A percentile compares a stretch with the other conserved stretches of the same genome.
phyloP scores from a whole-genome alignment of 2,888 invertebrate species.

The Drosophila suboccidentalis region DNA sequence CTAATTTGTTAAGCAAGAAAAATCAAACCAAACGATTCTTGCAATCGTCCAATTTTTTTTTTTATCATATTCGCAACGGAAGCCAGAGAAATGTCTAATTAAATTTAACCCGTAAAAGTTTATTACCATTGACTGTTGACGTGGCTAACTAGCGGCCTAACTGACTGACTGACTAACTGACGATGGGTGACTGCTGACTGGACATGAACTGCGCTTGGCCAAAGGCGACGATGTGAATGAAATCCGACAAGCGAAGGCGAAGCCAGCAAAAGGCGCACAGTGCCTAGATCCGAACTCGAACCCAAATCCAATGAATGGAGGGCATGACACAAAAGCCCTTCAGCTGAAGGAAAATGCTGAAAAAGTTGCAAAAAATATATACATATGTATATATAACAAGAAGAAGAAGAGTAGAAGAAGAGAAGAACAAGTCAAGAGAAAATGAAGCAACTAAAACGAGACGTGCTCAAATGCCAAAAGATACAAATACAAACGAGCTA shows the following conservation, averaged over 20 bases:
- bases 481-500: conserved; percentile 40
- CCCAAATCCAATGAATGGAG: conserved; percentile 33
- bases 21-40: conserved; percentile 35
- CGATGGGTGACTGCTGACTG: conserved; percentile 37
- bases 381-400: background rate
- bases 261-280: conserved; percentile 54
- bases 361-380: background rate
- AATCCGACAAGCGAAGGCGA: conserved; percentile 64
- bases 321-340: conserved; percentile 72
- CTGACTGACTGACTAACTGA: conserved; percentile 6
- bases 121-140: conserved; percentile 59
- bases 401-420: conserved; percentile 2
- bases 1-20: background rate
- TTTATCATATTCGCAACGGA: conserved; percentile 51
- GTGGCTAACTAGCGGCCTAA: conserved; percentile 22
- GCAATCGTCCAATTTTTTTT: conserved; percentile 17
- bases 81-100: conserved; percentile 77
- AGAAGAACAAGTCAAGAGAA: conserved; percentile 10
- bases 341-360: conserved; percentile 19
- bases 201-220: conserved; percentile 29
- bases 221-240: conserved; percentile 52
- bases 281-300: conserved; percentile 13
- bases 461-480: conserved; percentile 66
- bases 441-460: conserved; percentile 42
- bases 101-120: conserved; percentile 77